A percentile compares a stretch with the other conserved stretches of the same genome.
phyloP scores from a whole-genome alignment of 2,888 invertebrate species.

The Apodemia duryi region DNA sequence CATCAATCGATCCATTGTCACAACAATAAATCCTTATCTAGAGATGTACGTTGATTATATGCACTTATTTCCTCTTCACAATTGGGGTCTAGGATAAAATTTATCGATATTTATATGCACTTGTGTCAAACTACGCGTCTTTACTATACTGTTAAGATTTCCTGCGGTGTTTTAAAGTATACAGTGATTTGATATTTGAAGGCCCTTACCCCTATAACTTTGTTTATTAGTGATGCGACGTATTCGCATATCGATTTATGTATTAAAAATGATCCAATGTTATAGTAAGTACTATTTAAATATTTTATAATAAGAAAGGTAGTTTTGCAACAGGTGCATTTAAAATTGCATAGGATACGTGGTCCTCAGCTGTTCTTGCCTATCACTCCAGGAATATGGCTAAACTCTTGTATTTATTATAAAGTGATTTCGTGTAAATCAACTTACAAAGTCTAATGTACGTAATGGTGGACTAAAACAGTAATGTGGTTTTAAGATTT shows the following conservation, averaged over 20 bases:
- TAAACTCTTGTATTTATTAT: no score
- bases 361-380: no score
- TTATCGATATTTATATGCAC: slow-evolving; percentile 31
- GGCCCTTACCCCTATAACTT: slow-evolving; percentile 69
- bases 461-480: no score
- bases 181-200: slow-evolving; percentile 68
- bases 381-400: no score
- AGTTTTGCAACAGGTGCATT: no score
- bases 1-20: slow-evolving; percentile 52
- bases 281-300: no score
- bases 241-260: neutral
- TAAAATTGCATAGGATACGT: no score
- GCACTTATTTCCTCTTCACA: slow-evolving; percentile 27
- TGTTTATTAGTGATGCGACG: slow-evolving; percentile 42
- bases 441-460: no score
- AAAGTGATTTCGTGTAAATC: no score
- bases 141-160: slow-evolving; percentile 51
- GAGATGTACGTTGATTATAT: slow-evolving; percentile 11
- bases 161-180: slow-evolving; percentile 66
- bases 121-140: slow-evolving; percentile 49
- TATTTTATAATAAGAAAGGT: no score
- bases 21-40: slow-evolving; percentile 36
- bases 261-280: neutral
- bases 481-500: no score
- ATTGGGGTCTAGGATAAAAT: slow-evolving; percentile 28